These are phyloP conservation scores for Patella caerulea DNA, from an alignment of 2,888 invertebrate species.

Conservation along the genomic window DNA sequence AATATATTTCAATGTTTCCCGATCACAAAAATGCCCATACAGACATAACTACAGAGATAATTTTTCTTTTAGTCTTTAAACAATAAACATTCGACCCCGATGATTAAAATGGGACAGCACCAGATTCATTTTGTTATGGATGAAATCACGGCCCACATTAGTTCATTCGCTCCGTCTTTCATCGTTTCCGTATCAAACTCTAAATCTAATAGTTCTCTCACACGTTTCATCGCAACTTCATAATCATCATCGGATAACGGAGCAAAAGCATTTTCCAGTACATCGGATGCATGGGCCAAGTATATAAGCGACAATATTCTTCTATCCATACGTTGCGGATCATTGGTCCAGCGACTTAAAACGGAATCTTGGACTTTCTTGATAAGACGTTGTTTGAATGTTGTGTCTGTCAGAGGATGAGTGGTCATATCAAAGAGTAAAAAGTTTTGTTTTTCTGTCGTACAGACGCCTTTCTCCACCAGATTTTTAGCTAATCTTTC, in stretches of 20 bases:
- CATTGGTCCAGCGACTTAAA: slow-evolving; percentile 93
- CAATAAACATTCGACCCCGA: no score
- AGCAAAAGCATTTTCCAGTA: slow-evolving; percentile 98
- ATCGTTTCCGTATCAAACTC: slow-evolving; percentile 96
- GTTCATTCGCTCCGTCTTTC: slow-evolving; percentile 80
- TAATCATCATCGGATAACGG: slow-evolving; percentile 96
- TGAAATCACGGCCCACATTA: slow-evolving; percentile 99
- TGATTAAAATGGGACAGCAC: not conserved
- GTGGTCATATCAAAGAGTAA: slow-evolving; percentile 99
- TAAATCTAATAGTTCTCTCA: slow-evolving; percentile 93
- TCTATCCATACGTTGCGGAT: slow-evolving; percentile 97
- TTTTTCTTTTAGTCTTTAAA: no score
- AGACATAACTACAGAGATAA: no score
- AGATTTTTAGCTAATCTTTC: slow-evolving; percentile 99
- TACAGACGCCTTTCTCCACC: slow-evolving; percentile 98
- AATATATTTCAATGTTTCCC: no score
- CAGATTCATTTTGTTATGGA: slow-evolving; percentile 90
- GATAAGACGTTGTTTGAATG: slow-evolving; percentile 94
- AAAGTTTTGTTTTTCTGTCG: slow-evolving; percentile 99
- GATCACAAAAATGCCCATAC: no score
- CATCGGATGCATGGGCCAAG: slow-evolving; percentile 97
- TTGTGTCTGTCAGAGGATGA: slow-evolving; percentile 96
- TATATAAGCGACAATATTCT: slow-evolving; percentile 93
- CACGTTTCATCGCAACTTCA: slow-evolving; percentile 97
- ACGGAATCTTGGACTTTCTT: slow-evolving; percentile 97